Percentiles rank a stretch among this genome's conserved stretches.
Evolutionary conservation across 2,113 vertebrate genomes (phyloP).

Genomic region (Pyxicephalus adspersus): DNA sequence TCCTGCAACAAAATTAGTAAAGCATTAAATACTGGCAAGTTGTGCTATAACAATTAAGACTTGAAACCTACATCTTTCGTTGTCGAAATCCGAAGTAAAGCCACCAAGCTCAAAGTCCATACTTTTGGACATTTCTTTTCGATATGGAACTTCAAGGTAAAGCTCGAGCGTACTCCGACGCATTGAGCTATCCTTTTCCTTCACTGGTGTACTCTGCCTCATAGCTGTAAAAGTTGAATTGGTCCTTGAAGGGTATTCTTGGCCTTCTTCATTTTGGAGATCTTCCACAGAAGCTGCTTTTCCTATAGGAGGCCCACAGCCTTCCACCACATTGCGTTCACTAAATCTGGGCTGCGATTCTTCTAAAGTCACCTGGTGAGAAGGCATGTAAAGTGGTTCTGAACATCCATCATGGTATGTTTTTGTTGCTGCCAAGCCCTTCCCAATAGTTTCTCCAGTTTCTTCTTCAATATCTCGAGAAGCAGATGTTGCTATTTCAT

Average conservation of each 20-base stretch:
- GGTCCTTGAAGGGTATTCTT: conserved; percentile 45
- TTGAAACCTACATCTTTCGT: conserved; percentile 55
- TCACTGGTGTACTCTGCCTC: conserved; percentile 47
- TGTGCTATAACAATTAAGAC: conserved; percentile 65
- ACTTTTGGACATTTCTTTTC: conserved; percentile 47
- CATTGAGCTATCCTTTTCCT: conserved; percentile 34
- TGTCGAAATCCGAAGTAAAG: conserved; percentile 59
- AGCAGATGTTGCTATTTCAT: background rate
- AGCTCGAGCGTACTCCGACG: conserved; percentile 53
- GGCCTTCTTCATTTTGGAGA: background rate
- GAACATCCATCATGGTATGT: background rate
- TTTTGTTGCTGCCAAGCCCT: conserved; percentile 2
- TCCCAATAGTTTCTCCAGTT: conserved; percentile 10
- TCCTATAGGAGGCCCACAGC: background rate
- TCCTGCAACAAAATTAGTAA: background rate
- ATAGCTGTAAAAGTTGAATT: conserved; percentile 30
- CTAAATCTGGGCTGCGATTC: background rate
- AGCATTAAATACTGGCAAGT: background rate
- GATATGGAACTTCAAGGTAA: background rate
- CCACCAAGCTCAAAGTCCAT: conserved; percentile 63
- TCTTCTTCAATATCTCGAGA: background rate
- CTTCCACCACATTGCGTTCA: background rate
- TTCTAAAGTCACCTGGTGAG: background rate
- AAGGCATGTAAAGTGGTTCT: conserved; percentile 14
- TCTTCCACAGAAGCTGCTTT: background rate